These are phyloP conservation scores for Oppia nitens DNA, from an alignment of 1,140 invertebrate species.

Conservation along the genomic window DNA sequence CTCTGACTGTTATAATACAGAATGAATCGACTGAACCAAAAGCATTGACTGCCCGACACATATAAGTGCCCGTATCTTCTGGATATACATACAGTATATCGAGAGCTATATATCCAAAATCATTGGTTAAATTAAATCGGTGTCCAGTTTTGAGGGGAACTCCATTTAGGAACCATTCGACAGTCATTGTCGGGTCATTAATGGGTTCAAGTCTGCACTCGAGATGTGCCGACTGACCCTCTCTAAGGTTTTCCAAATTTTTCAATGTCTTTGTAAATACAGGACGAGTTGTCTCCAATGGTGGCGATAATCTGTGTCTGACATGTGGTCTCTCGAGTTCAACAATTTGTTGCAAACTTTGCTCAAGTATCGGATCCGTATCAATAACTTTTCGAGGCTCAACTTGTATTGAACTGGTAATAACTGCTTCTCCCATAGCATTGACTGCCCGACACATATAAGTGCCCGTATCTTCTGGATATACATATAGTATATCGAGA, in stretches of 20 bases:
- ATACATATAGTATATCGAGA: constrained; percentile 70
- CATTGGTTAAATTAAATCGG: constrained; percentile 60
- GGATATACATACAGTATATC: constrained; percentile 73
- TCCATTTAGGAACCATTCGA: constrained; percentile 57
- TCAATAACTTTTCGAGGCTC: background rate
- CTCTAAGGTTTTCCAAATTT: constrained; percentile 59
- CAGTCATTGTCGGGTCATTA: constrained; percentile 69
- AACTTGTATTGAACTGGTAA: background rate
- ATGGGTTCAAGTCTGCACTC: constrained; percentile 88
- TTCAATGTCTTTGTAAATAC: constrained; percentile 78
- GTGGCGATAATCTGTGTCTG: constrained; percentile 49
- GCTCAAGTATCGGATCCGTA: background rate
- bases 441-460: constrained; percentile 35
- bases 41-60: constrained; percentile 53
- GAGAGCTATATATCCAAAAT: constrained; percentile 81
- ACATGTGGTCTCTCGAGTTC: constrained; percentile 51
- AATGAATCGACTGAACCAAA: background rate
- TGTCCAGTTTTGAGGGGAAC: constrained; percentile 44
- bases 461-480: constrained; percentile 78
- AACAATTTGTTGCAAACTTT: constrained; percentile 37
- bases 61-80: constrained; percentile 71
- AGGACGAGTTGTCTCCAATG: constrained; percentile 59
- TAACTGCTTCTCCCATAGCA: constrained; percentile 26
- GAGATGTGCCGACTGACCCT: constrained; percentile 75
- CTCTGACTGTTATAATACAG: background rate